Conservation (phyloP, 2,797 vertebrate genomes). For the Microctenopoma stevenorrisi region DNA sequence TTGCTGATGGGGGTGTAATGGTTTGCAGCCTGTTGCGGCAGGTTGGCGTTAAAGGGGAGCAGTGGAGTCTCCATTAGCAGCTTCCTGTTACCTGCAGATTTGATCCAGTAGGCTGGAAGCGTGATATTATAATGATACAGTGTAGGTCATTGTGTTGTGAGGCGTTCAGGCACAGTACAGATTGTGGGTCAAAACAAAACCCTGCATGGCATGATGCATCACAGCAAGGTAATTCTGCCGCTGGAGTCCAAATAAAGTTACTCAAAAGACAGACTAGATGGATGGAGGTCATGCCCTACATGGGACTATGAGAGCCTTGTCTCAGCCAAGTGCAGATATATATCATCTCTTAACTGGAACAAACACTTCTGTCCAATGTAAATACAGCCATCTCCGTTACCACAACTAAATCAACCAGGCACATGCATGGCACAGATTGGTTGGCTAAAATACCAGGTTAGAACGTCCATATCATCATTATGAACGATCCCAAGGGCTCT, state of each 20-base stretch:
- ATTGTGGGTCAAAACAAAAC: neutral
- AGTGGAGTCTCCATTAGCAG: too few relatives aligned
- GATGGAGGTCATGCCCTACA: neutral
- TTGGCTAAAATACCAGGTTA: slow-evolving; percentile 64
- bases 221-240: neutral
- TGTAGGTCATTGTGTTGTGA: too few relatives aligned
- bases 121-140: too few relatives aligned
- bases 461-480: slow-evolving; percentile 55
- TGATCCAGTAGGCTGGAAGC: too few relatives aligned
- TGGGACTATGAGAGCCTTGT: neutral
- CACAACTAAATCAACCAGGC: slow-evolving; percentile 68
- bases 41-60: too few relatives aligned
- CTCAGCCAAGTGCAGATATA: neutral
- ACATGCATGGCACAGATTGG: slow-evolving; percentile 59
- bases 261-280: neutral
- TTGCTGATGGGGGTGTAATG: too few relatives aligned
- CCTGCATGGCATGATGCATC: neutral
- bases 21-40: too few relatives aligned
- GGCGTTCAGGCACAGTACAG: too few relatives aligned
- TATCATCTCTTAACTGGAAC: slow-evolving; percentile 14
- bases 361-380: slow-evolving; percentile 44
- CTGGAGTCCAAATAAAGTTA: neutral
- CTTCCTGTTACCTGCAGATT: too few relatives aligned
- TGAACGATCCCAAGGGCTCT: slow-evolving; percentile 56
- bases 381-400: slow-evolving; percentile 59